A percentile compares a stretch with the other conserved stretches of the same genome.
Conservation (phyloP, 2,888 invertebrate genomes). For the Mellilla xanthometata region DNA sequence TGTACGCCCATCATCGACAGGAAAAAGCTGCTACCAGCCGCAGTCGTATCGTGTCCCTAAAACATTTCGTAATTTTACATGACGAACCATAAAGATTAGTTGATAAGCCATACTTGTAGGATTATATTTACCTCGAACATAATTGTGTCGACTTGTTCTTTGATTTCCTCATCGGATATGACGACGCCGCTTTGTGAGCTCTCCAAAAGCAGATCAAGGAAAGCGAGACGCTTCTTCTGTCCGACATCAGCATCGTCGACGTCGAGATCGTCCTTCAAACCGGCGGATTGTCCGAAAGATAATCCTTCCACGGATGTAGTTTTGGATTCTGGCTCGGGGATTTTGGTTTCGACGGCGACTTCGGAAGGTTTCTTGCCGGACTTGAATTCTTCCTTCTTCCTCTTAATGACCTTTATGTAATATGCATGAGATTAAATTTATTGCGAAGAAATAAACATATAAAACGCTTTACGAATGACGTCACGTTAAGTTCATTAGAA, state of each 20-base stretch:
- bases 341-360: constrained; percentile 45
- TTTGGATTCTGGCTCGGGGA: constrained; percentile 43
- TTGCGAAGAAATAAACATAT: not conserved
- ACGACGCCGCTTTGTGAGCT: constrained; percentile 88
- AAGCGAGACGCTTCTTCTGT: constrained; percentile 92
- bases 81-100: constrained; percentile 13
- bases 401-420: constrained; percentile 81
- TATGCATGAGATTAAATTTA: not conserved
- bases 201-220: constrained; percentile 93
- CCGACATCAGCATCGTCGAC: constrained; percentile 90
- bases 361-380: constrained; percentile 81
- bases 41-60: constrained; percentile 91
- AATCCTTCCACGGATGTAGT: constrained; percentile 84
- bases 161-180: constrained; percentile 89
- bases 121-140: constrained; percentile 88
- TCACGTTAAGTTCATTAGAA: constrained; percentile 12
- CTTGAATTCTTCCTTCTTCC: constrained; percentile 89
- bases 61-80: constrained; percentile 18
- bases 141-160: constrained; percentile 92
- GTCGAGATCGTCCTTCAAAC: constrained; percentile 91
- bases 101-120: constrained; percentile 6
- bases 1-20: constrained; percentile 90
- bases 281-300: constrained; percentile 87
- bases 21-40: constrained; percentile 91
- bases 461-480: constrained; percentile 4